Percentiles rank a stretch among this genome's conserved stretches.
phyloP scores from a whole-genome alignment of 2,888 invertebrate species.

The Drosophila rubida region DNA sequence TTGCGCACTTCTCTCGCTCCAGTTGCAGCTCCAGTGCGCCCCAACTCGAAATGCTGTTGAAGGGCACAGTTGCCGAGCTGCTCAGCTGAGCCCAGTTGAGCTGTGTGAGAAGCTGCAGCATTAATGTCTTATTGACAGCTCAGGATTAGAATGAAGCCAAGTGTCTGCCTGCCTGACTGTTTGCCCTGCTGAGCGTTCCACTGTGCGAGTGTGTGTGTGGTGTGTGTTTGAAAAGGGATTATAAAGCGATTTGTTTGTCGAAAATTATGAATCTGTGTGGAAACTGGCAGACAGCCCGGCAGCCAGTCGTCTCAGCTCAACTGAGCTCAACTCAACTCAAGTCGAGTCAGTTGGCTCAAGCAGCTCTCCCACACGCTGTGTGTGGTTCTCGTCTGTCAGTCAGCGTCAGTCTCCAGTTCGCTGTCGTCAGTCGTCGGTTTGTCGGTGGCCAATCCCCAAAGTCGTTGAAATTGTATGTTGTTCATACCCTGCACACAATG shows the following conservation, averaged over 20 bases:
- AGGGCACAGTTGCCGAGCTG: conserved; percentile 11
- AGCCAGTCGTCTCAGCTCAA: conserved; percentile 6
- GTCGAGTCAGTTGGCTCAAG: conserved; percentile 32
- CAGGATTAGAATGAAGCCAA: conserved; percentile 73
- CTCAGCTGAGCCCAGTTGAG: conserved; percentile 54
- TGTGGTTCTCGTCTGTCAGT: conserved; percentile 33
- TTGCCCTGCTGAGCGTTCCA: not conserved
- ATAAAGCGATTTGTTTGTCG: conserved; percentile 78
- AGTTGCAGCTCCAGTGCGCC: conserved; percentile 11
- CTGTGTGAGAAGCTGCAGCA: conserved; percentile 64
- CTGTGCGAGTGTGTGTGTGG: conserved; percentile 8
- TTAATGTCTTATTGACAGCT: conserved; percentile 79
- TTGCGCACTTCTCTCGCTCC: conserved; percentile 8
- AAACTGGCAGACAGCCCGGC: conserved; percentile 30
- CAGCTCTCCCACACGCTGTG: conserved; percentile 72
- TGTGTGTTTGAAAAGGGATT: conserved; percentile 75
- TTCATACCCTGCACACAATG: conserved; percentile 15
- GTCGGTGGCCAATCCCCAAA: conserved; percentile 26
- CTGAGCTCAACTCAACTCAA: not conserved
- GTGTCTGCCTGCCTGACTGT: conserved; percentile 56
- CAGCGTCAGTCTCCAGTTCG: conserved; percentile 6
- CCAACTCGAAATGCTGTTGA: conserved; percentile 41
- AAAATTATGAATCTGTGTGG: conserved; percentile 76
- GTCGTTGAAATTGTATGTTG: conserved; percentile 46
- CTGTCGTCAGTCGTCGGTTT: conserved; percentile 13